A percentile compares a stretch with the other conserved stretches of the same genome.
Conservation (phyloP, 2,888 invertebrate species). For the Helobdella robusta region DNA sequence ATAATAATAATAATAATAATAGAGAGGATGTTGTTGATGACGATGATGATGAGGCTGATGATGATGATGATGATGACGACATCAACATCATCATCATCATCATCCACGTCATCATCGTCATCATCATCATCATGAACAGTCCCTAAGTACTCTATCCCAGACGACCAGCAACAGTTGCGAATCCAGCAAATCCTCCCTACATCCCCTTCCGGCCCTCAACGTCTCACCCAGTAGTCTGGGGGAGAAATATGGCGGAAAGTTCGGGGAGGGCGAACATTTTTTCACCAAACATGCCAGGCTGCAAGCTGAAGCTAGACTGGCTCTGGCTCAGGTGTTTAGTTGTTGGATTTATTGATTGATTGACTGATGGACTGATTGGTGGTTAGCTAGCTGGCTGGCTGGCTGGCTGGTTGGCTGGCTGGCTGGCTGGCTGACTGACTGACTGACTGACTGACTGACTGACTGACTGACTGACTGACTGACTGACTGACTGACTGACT, state of each 20-base stretch:
- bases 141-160: background rate
- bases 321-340: conserved; percentile 44
- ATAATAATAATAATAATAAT: background rate
- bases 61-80: background rate
- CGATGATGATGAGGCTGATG: background rate
- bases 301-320: conserved; percentile 45
- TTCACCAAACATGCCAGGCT: conserved; percentile 41
- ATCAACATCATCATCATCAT: conserved; percentile 24
- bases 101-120: conserved; percentile 24
- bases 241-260: background rate
- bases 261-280: conserved; percentile 49
- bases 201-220: conserved; percentile 3
- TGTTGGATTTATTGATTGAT: too few species aligned
- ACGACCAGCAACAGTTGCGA: conserved; percentile 4
- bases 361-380: too few species aligned
- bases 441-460: too few species aligned
- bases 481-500: too few species aligned
- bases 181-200: conserved; percentile 5
- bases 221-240: background rate
- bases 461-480: too few species aligned
- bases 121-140: conserved; percentile 26
- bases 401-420: too few species aligned
- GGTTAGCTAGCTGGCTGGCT: too few species aligned
- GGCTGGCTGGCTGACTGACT: too few species aligned
- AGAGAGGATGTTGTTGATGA: background rate